These are phyloP conservation scores for Atethmia centrago DNA, from an alignment of 2,888 invertebrate genomes.

Conservation along the genomic window DNA sequence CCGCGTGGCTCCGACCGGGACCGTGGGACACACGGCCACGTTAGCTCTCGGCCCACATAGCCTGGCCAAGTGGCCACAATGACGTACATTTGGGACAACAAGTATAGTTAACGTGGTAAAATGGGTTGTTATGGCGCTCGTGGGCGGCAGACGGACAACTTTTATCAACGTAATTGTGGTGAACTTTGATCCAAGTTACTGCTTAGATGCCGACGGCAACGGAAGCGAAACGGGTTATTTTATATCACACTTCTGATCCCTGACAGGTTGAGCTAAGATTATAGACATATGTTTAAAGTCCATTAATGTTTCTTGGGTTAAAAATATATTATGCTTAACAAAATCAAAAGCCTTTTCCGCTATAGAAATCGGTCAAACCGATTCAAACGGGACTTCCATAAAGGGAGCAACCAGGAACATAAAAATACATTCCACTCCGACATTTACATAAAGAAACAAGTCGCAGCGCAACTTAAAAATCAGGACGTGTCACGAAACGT, in stretches of 20 bases:
- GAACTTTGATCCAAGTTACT: conserved; percentile 55
- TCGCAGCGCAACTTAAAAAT: conserved; percentile 42
- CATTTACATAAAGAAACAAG: conserved; percentile 44
- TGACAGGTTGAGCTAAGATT: conserved; percentile 3
- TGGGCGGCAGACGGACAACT: conserved; percentile 47
- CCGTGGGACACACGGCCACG: conserved; percentile 73
- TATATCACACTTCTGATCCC: conserved; percentile 34
- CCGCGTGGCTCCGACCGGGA: conserved; percentile 69
- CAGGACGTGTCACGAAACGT: conserved; percentile 55
- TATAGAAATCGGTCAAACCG: neutral
- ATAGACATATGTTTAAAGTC: conserved; percentile 12
- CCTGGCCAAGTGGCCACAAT: conserved; percentile 46
- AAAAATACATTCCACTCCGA: conserved; percentile 23
- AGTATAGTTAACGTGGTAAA: conserved; percentile 47
- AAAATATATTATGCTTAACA: no score
- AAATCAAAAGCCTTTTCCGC: neutral
- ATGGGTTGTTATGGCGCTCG: conserved; percentile 41
- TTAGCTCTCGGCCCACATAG: conserved; percentile 51
- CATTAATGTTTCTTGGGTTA: neutral
- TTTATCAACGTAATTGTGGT: conserved; percentile 43
- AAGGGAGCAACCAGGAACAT: neutral
- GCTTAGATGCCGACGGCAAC: conserved; percentile 16
- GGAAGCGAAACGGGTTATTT: conserved; percentile 54
- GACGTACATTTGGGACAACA: conserved; percentile 49
- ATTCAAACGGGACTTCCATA: neutral